phyloP scores from a whole-genome alignment of 2,797 vertebrate genomes.

The Ctenochaetus hawaiiensis region DNA sequence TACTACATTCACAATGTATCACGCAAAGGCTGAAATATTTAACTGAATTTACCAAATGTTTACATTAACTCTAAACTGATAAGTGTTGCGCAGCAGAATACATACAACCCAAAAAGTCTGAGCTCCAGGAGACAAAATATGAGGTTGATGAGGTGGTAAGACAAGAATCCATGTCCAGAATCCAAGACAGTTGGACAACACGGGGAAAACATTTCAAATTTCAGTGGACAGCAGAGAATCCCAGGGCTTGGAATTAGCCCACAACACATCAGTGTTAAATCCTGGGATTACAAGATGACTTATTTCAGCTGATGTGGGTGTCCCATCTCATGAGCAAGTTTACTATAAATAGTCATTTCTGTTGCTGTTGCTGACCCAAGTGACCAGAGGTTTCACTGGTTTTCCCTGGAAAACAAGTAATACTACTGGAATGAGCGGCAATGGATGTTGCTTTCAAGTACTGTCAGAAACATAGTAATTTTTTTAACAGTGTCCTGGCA shows the following conservation, averaged over 20 bases:
- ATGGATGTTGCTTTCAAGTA: constrained; percentile 17
- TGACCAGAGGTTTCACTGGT: constrained; percentile 29
- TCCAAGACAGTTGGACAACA: neutral
- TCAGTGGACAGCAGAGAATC: constrained; percentile 15
- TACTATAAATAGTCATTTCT: constrained; percentile 58
- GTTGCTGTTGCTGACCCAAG: constrained; percentile 39
- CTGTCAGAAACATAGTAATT: neutral
- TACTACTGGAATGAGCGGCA: constrained; percentile 47
- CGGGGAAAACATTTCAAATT: neutral
- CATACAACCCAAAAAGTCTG: too few relatives aligned
- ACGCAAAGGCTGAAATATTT: neutral
- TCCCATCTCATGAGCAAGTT: constrained; percentile 20
- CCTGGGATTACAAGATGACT: constrained; percentile 20
- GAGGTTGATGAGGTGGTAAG: neutral
- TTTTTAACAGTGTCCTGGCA: neutral
- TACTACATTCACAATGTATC: neutral
- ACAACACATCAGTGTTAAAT: constrained; percentile 10
- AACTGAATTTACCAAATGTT: neutral
- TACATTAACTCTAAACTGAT: too few relatives aligned
- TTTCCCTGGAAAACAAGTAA: constrained; percentile 45
- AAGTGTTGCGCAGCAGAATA: too few relatives aligned
- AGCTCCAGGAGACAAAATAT: neutral
- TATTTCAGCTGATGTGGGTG: constrained; percentile 17
- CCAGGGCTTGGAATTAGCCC: neutral
- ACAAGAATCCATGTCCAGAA: neutral